Percentiles rank a stretch among this genome's conserved stretches.
These are phyloP conservation scores for Amblyraja radiata DNA, from an alignment of 2,797 vertebrate species.

Conservation along the genomic window DNA sequence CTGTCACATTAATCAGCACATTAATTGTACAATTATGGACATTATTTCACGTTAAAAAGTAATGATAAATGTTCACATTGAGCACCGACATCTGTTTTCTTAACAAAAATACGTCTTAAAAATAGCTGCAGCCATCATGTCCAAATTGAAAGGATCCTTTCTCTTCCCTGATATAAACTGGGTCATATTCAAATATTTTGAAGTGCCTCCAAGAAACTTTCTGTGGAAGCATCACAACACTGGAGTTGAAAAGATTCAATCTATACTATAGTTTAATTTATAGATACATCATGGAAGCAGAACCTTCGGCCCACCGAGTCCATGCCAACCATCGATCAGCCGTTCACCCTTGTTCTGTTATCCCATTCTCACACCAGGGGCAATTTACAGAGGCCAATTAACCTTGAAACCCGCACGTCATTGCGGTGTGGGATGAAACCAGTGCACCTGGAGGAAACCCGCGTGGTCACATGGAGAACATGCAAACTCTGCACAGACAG, in stretches of 20 bases:
- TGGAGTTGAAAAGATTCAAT: not conserved
- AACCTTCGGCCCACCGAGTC: no score
- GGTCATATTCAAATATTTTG: not conserved
- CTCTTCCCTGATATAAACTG: not conserved
- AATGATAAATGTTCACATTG: not conserved
- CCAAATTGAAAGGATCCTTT: not conserved
- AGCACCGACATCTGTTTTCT: not conserved
- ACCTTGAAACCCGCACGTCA: no score
- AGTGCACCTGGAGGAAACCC: no score
- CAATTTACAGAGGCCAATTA: no score
- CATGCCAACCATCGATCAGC: no score
- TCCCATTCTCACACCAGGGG: no score
- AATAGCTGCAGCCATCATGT: not conserved
- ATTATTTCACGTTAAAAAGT: not conserved
- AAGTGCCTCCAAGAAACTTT: not conserved
- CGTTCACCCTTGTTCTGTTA: no score
- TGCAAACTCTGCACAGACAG: no score
- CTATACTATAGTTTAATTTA: not conserved
- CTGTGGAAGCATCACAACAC: not conserved
- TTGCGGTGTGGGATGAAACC: no score
- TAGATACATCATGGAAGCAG: no score
- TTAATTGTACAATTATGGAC: not conserved
- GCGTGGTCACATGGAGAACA: no score
- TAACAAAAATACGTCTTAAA: not conserved
- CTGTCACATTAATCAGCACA: not conserved